A percentile compares a stretch with the other conserved stretches of the same genome.
Evolutionary conservation across 2,888 invertebrate species (phyloP).

Genomic region (Sympetrum striolatum): DNA sequence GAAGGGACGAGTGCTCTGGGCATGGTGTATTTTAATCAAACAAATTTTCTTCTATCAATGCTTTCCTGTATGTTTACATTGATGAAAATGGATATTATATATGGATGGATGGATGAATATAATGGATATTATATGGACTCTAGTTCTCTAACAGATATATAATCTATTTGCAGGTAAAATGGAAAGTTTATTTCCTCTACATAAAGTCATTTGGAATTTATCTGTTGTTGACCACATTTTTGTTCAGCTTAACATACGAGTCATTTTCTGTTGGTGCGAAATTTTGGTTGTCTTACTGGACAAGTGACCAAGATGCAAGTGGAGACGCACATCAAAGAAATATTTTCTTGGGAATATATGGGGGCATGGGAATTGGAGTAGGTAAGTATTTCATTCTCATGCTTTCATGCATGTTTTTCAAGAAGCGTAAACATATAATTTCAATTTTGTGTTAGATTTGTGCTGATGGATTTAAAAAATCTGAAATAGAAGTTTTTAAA

Average conservation of each 20-base stretch:
- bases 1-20: no score
- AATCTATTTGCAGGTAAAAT: conserved; percentile 61
- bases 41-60: no score
- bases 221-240: conserved; percentile 53
- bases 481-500: background rate
- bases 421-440: no score
- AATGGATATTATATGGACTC: background rate
- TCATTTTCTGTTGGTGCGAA: conserved; percentile 54
- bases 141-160: no score
- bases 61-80: no score
- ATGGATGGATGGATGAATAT: conserved; percentile 44
- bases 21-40: no score
- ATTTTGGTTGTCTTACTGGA: conserved; percentile 54
- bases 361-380: conserved; percentile 85
- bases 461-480: no score
- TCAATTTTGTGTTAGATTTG: background rate
- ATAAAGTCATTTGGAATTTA: conserved; percentile 58
- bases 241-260: conserved; percentile 55
- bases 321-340: conserved; percentile 63
- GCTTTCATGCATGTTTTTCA: no score
- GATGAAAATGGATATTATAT: background rate
- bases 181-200: conserved; percentile 61
- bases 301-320: conserved; percentile 66
- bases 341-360: conserved; percentile 88
- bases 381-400: conserved; percentile 66